Evolutionary conservation across 2,888 invertebrate species (phyloP), one percentile per base, ranked within the genome.

Genomic region (Sminthurides aquaticus): DNA sequence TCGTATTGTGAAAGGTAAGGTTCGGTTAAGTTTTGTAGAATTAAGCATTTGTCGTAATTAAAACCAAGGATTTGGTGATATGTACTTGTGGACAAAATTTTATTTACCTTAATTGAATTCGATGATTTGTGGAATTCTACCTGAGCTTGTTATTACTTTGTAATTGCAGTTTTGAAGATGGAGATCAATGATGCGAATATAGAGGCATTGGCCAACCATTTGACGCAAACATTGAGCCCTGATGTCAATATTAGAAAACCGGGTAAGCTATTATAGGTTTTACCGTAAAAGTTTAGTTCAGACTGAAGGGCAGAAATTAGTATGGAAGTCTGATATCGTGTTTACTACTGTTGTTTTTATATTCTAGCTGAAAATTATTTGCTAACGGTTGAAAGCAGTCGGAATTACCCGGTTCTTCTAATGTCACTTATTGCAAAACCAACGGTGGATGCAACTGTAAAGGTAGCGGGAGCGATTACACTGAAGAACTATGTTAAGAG

Each of bases 401-500:
- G 90, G 77, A 93, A 94, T 78, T 97, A 92, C 81, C 88, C 95
- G 0, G 82, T 94, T 20, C 80, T 96, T 27, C 80, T 97, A 59
- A 81, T 98, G 3, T 87, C 91, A 76, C 82, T 97, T 15, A 86
- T 98, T 65, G 90, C 92, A 75, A 91, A 90, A 75, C 82, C 87
- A 55, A 87, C 87, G 70, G 82, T 89, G 54, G 90, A 91, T 70
- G 81, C 88, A 77, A 89, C 89, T 1, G 89, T 95, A 65, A 82
- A 95, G 70, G 84, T 94, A 49, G 90, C 94, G 3, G 92, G 94
- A 25, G 90, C 97, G 11, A 88, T 99, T 67, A 90, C 91, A 0
- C 94, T 99, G 77, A 99, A 99, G 78, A 99, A 99, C 78, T 97
- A 89, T 77, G 86, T 97, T 25, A 97, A 96, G 79, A 83, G 95